Evolutionary conservation across 2,888 invertebrate species (phyloP).

Genomic region (Meiosimyza decipiens): DNA sequence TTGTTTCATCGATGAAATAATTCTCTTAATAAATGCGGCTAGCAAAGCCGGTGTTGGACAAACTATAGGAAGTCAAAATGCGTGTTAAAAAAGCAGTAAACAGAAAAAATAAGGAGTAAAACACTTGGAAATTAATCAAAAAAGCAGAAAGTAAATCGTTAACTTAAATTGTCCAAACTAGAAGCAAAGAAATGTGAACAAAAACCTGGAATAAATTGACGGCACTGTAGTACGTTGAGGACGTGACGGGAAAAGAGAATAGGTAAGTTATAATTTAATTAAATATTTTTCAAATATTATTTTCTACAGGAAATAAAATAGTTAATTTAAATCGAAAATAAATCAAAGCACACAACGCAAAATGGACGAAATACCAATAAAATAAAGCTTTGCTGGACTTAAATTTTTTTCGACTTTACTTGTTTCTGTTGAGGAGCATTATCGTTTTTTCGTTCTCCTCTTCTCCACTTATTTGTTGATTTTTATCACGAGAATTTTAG

Average conservation of each 20-base stretch:
- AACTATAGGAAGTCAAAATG: background rate
- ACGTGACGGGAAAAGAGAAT: slow-evolving; percentile 21
- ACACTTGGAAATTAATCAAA: slow-evolving; percentile 19
- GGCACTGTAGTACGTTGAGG: slow-evolving; percentile 31
- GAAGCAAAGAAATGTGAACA: slow-evolving; percentile 27
- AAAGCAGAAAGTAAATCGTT: slow-evolving; percentile 9
- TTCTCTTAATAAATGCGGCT: no score
- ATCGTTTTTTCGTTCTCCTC: slow-evolving; percentile 31
- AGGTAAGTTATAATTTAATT: slow-evolving; percentile 41
- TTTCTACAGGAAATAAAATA: no score
- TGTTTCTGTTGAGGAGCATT: slow-evolving; percentile 60
- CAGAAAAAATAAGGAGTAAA: slow-evolving; percentile 46
- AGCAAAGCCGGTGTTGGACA: no score
- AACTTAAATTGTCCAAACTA: background rate
- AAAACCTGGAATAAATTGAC: slow-evolving; percentile 40
- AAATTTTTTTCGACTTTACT: slow-evolving; percentile 49
- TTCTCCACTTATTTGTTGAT: background rate
- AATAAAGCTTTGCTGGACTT: background rate
- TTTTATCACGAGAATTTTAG: background rate
- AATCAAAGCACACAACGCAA: background rate
- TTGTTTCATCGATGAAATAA: no score
- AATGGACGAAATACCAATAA: slow-evolving; percentile 18
- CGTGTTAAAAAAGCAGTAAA: slow-evolving; percentile 37
- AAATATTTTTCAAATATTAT: slow-evolving; percentile 14
- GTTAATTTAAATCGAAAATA: background rate